Conservation (phyloP, 2,888 invertebrate genomes). For the Myopa testacea region DNA sequence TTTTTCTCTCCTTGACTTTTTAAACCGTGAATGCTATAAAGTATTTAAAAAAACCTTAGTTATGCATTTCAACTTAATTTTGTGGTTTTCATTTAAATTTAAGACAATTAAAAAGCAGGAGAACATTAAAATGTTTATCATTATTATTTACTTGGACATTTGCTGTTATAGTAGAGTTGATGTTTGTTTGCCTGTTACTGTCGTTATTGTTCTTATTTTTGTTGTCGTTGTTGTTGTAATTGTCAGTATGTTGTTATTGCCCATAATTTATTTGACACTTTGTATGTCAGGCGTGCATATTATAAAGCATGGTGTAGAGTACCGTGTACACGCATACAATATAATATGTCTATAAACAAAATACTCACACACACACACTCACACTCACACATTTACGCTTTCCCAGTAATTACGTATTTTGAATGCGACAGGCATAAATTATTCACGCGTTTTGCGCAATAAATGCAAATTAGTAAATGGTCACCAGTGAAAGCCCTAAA, state of each 20-base stretch:
- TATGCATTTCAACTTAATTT: background rate
- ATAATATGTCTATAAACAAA: background rate
- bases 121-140: conserved; percentile 31
- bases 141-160: conserved; percentile 41
- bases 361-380: conserved; percentile 14
- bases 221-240: background rate
- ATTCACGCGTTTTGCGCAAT: conserved; percentile 41
- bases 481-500: conserved; percentile 37
- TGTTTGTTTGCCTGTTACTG: conserved; percentile 16
- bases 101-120: conserved; percentile 40
- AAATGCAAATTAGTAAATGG: conserved; percentile 47
- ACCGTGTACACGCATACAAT: background rate
- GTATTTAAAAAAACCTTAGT: no score
- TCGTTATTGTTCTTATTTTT: background rate
- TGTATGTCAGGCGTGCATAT: conserved; percentile 37
- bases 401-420: conserved; percentile 25
- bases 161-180: background rate
- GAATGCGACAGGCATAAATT: conserved; percentile 39
- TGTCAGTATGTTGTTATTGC: background rate
- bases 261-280: conserved; percentile 29
- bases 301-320: background rate
- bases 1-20: no score
- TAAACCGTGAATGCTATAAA: no score
- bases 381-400: conserved; percentile 8
- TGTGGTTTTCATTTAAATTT: conserved; percentile 36